These are phyloP conservation scores for Galagoides demidoff DNA, from an alignment of 2,797 vertebrate species.

Conservation along the genomic window DNA sequence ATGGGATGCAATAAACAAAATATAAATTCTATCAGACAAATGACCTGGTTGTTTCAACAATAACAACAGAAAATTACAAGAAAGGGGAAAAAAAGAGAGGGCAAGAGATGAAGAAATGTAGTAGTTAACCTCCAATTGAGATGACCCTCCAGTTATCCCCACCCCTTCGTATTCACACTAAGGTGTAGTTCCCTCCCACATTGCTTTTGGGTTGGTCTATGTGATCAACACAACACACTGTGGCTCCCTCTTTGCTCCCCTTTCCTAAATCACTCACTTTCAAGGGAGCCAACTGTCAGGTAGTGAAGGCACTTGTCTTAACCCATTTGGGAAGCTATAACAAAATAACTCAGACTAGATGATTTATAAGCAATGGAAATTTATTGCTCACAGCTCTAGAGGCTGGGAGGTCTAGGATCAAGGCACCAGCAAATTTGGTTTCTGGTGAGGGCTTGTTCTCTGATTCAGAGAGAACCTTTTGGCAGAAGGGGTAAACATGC, in stretches of 20 bases:
- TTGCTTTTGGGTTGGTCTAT: background rate
- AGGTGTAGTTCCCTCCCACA: background rate
- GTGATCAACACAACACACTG: background rate
- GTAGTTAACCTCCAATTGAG: background rate
- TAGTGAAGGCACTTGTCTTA: background rate
- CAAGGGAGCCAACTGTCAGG: background rate
- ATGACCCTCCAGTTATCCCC: background rate
- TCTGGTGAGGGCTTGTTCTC: background rate
- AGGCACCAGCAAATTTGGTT: background rate
- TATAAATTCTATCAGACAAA: background rate
- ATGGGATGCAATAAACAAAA: background rate
- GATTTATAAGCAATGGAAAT: no score
- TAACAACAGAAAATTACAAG: background rate
- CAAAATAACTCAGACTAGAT: background rate
- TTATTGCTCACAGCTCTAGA: background rate
- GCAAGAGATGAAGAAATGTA: background rate
- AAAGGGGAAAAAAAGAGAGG: background rate
- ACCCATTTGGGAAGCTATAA: background rate
- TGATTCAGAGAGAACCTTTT: background rate
- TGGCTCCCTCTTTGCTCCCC: background rate
- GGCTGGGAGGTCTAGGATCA: background rate
- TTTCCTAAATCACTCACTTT: background rate
- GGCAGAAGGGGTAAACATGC: background rate
- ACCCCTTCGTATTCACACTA: background rate
- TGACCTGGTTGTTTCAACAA: background rate